Evolutionary conservation across 1,140 invertebrate genomes (phyloP).

Genomic region (Drosophila serrata): DNA sequence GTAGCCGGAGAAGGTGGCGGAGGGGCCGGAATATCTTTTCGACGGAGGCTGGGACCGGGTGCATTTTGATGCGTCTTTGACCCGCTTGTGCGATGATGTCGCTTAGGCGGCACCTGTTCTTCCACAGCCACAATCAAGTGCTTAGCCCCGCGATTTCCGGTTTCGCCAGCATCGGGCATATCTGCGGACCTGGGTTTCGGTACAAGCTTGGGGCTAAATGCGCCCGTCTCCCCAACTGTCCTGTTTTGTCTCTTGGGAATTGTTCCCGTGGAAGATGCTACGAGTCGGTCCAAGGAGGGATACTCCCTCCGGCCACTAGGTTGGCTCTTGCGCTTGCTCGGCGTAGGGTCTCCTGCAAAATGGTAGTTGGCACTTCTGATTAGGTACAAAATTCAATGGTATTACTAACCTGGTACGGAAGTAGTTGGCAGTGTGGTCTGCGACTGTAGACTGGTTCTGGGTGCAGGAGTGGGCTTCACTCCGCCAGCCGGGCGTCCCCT

Average conservation of each 20-base stretch:
- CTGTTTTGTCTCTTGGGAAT: conserved; percentile 63
- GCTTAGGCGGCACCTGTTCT: conserved; percentile 36
- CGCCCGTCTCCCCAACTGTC: background rate
- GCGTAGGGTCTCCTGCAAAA: conserved; percentile 41
- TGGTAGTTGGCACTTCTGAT: background rate
- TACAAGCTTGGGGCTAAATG: conserved; percentile 22
- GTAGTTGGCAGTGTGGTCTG: conserved; percentile 8
- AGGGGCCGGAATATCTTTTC: conserved; percentile 77
- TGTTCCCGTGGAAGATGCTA: conserved; percentile 73
- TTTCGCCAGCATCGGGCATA: conserved; percentile 6
- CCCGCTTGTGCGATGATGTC: conserved; percentile 59
- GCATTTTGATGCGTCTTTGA: conserved; percentile 41
- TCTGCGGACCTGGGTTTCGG: conserved; percentile 26
- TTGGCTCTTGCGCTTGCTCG: conserved; percentile 34
- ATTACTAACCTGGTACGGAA: conserved; percentile 32
- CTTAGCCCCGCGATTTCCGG: conserved; percentile 14
- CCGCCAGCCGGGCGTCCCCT: conserved; percentile 56
- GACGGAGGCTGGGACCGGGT: conserved; percentile 35
- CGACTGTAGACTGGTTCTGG: conserved; percentile 59
- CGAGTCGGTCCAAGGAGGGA: conserved; percentile 72
- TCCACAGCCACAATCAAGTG: conserved; percentile 19
- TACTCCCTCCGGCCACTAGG: conserved; percentile 59
- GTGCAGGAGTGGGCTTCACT: conserved; percentile 73
- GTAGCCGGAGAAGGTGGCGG: conserved; percentile 80
- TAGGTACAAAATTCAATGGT: background rate